These are phyloP conservation scores for Tenualosa thibaudeaui DNA, from an alignment of 2,797 vertebrate genomes.

Conservation along the genomic window DNA sequence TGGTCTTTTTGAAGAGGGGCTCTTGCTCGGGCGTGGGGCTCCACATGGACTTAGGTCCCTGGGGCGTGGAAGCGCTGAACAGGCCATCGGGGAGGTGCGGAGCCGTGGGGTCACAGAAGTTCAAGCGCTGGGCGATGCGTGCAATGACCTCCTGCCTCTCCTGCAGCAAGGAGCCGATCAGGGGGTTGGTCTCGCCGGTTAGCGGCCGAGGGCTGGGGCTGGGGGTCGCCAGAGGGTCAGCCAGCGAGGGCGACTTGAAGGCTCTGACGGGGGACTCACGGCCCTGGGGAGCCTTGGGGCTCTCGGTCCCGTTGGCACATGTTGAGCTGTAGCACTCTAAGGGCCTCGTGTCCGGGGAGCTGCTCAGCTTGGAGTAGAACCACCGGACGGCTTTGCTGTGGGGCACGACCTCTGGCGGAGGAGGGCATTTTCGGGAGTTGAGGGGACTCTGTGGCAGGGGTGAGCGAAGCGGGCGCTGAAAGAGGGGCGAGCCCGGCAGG, in stretches of 20 bases:
- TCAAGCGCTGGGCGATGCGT: conserved; percentile 94
- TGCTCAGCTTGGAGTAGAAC: conserved; percentile 73
- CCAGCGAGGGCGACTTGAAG: conserved; percentile 85
- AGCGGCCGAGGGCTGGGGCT: conserved; percentile 74
- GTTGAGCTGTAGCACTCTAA: conserved; percentile 70
- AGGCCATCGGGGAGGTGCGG: conserved; percentile 81
- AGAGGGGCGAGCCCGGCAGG: conserved; percentile 72
- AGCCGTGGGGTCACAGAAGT: conserved; percentile 91
- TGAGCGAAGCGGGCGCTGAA: conserved; percentile 73
- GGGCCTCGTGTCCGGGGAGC: conserved; percentile 71
- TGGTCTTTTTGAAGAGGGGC: conserved; percentile 80
- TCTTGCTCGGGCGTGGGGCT: conserved; percentile 73
- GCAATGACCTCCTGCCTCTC: conserved; percentile 97
- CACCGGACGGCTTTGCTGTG: conserved; percentile 82
- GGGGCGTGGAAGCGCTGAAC: conserved; percentile 72
- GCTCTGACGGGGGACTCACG: conserved; percentile 76
- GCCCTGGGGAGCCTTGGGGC: conserved; percentile 67
- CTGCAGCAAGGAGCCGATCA: conserved; percentile 94
- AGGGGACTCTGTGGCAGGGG: conserved; percentile 64
- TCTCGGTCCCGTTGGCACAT: conserved; percentile 66
- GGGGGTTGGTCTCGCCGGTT: conserved; percentile 83
- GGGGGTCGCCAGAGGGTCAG: conserved; percentile 71
- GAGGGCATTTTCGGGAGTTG: conserved; percentile 59
- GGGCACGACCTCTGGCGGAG: conserved; percentile 66
- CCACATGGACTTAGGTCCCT: conserved; percentile 78